These are phyloP conservation scores for Drosophila equinoxialis DNA, from an alignment of 1,140 invertebrate species.

Conservation along the genomic window DNA sequence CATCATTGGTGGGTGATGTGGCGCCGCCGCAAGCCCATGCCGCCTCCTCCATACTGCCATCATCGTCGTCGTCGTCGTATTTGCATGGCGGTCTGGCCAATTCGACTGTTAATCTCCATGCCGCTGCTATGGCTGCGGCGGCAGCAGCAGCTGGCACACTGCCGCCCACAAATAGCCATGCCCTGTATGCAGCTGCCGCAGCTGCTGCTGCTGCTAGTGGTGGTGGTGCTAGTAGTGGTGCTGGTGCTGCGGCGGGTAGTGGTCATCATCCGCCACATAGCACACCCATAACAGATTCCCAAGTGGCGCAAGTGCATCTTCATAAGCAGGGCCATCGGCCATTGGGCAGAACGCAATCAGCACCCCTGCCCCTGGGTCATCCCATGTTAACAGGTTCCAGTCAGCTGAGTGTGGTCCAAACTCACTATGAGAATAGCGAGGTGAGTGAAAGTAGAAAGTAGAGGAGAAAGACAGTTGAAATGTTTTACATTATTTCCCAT, in stretches of 20 bases:
- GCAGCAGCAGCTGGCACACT: conserved; percentile 51
- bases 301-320: conserved; percentile 88
- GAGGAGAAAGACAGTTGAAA: too few species aligned
- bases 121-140: conserved; percentile 56
- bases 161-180: conserved; percentile 54
- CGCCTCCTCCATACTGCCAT: conserved; percentile 67
- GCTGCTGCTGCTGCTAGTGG: conserved; percentile 4
- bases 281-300: conserved; percentile 83
- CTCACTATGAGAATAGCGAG: conserved; percentile 87
- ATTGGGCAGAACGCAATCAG: conserved; percentile 95
- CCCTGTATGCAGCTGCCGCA: conserved; percentile 19
- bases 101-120: conserved; percentile 71
- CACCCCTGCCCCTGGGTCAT: conserved; percentile 96
- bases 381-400: conserved; percentile 90
- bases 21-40: conserved; percentile 78
- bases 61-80: conserved; percentile 62
- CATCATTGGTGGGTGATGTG: conserved; percentile 73
- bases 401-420: conserved; percentile 78
- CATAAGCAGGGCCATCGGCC: conserved; percentile 90
- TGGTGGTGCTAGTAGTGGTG: too few species aligned
- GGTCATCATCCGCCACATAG: conserved; percentile 44
- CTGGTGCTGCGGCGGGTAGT: neutral
- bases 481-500: neutral
- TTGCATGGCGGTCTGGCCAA: conserved; percentile 49
- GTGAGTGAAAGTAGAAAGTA: conserved; percentile 40